A percentile compares a stretch with the other conserved stretches of the same genome.
Conservation (phyloP, 2,797 vertebrate species). For the Enoplosus armatus region DNA sequence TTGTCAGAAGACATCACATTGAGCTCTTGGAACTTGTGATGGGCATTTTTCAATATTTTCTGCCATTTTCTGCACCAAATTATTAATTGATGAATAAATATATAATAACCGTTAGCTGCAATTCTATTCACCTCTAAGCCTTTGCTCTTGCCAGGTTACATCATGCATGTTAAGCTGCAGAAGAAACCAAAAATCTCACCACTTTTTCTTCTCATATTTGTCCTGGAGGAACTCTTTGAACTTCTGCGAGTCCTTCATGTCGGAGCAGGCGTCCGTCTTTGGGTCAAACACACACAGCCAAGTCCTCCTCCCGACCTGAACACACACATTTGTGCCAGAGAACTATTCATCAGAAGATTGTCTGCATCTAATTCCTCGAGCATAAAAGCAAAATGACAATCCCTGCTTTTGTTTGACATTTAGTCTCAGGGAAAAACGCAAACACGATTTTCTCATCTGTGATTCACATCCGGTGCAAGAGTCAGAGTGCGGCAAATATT, state of each 20-base stretch:
- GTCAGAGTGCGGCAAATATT: conserved; percentile 37
- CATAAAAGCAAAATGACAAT: conserved; percentile 15
- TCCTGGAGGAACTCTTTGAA: conserved; percentile 95
- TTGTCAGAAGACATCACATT: not conserved
- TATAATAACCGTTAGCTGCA: not conserved
- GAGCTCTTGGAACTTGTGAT: not conserved
- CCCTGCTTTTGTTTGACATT: conserved; percentile 25
- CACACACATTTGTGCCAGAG: not conserved
- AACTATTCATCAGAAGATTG: not conserved
- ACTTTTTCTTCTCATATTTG: conserved; percentile 95
- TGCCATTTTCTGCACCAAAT: too few relatives aligned
- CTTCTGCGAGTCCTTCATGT: conserved; percentile 91
- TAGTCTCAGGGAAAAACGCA: conserved; percentile 12
- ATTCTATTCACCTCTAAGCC: not conserved
- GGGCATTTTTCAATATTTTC: not conserved
- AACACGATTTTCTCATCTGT: conserved; percentile 36
- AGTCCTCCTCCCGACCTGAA: conserved; percentile 90
- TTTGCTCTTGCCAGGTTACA: not conserved
- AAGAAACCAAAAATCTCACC: conserved; percentile 81
- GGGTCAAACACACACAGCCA: conserved; percentile 93
- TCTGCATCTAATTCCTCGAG: not conserved
- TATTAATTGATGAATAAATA: not conserved
- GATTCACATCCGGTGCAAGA: conserved; percentile 47
- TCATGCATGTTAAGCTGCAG: not conserved
- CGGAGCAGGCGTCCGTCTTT: conserved; percentile 88